phyloP scores from a whole-genome alignment of 2,797 vertebrate species.

The Ptychobarbus kaznakovi region DNA sequence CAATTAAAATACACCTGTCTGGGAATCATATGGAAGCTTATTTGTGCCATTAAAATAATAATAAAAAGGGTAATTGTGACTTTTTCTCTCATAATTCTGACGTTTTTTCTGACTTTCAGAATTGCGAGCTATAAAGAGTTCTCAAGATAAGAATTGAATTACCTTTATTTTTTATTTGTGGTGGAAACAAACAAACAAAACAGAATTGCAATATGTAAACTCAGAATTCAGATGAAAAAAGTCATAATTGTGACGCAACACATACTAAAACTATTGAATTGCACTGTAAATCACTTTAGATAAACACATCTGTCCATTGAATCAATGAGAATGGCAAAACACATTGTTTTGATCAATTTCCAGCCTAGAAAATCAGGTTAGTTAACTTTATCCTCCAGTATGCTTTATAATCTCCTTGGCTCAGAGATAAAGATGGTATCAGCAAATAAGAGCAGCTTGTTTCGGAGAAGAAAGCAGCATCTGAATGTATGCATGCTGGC shows the following conservation, averaged over 20 bases:
- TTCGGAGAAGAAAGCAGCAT: constrained; percentile 12
- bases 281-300: neutral
- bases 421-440: neutral
- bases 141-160: too few species aligned
- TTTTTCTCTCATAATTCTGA: too few species aligned
- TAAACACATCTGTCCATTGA: neutral
- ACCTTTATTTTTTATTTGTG: too few species aligned
- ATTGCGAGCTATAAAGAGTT: too few species aligned
- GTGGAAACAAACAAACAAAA: too few species aligned
- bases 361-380: neutral
- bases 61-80: too few species aligned
- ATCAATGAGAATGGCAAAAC: neutral
- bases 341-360: constrained; percentile 11
- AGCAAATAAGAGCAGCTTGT: constrained; percentile 17
- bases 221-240: too few species aligned
- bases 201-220: too few species aligned
- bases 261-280: neutral
- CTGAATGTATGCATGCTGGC: constrained; percentile 27
- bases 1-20: too few species aligned
- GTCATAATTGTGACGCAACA: neutral
- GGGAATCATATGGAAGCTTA: too few species aligned
- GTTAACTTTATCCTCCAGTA: constrained; percentile 22
- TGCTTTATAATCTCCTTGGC: constrained; percentile 13
- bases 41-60: too few species aligned
- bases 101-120: too few species aligned